phyloP scores from a whole-genome alignment of 1,140 invertebrate genomes.

The Cydia amplana region DNA sequence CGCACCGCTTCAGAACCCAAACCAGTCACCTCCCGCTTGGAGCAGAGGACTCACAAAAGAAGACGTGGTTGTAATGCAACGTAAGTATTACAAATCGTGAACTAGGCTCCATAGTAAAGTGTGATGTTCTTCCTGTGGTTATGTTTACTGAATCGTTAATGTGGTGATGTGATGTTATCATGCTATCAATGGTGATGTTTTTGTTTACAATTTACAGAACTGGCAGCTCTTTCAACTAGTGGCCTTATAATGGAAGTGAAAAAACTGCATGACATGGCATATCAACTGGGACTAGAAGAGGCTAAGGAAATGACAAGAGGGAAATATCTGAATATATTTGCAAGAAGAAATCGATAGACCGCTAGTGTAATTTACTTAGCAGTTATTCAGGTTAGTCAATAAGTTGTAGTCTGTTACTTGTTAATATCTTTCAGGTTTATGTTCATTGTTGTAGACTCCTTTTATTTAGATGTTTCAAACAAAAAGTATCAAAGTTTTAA shows the following conservation, averaged over 20 bases:
- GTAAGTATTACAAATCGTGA: conserved; percentile 77
- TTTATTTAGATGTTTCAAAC: no score
- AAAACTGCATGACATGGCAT: conserved; percentile 94
- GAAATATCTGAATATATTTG: conserved; percentile 95
- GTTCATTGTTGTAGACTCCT: not conserved
- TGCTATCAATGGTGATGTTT: conserved; percentile 17
- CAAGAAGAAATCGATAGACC: conserved; percentile 58
- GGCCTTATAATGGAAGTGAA: conserved; percentile 94
- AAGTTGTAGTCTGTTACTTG: not conserved
- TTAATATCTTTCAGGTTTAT: not conserved
- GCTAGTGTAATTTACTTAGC: not conserved
- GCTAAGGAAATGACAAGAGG: conserved; percentile 97
- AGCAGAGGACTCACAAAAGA: conserved; percentile 81
- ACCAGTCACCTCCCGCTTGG: conserved; percentile 79
- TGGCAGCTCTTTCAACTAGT: conserved; percentile 88
- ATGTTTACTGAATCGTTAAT: not conserved
- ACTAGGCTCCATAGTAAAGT: not conserved
- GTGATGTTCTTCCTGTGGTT: conserved; percentile 1
- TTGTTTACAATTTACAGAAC: conserved; percentile 81
- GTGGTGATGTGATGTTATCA: not conserved
- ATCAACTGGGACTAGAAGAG: conserved; percentile 95
- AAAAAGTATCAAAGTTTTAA: no score
- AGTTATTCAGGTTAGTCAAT: conserved; percentile 10
- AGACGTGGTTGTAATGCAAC: conserved; percentile 86
- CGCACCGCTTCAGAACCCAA: conserved; percentile 78